Evolutionary conservation across 2,797 vertebrate species (phyloP).

Genomic region (Girardinus metallicus): DNA sequence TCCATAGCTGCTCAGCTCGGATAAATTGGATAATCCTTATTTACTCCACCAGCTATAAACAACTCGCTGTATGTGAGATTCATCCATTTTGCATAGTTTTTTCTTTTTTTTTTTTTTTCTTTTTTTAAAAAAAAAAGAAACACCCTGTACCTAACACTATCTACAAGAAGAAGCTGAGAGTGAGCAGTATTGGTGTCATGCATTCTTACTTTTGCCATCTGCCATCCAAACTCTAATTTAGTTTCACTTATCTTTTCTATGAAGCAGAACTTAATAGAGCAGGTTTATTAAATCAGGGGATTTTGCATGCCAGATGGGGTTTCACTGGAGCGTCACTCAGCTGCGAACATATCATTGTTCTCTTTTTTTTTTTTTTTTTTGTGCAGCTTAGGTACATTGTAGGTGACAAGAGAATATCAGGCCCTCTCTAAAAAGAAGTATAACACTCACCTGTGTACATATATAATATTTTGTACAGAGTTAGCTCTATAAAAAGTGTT

Average conservation of each 20-base stretch:
- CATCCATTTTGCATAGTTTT: conserved; percentile 23
- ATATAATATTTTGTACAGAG: background rate
- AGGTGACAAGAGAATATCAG: conserved; percentile 8
- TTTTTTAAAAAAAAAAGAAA: conserved; percentile 4
- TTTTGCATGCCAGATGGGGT: conserved; percentile 66
- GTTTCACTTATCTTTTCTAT: conserved; percentile 76
- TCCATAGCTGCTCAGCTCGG: conserved; percentile 33
- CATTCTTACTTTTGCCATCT: conserved; percentile 74
- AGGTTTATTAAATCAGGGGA: conserved; percentile 74
- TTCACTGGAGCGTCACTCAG: conserved; percentile 51
- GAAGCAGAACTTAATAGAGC: conserved; percentile 73
- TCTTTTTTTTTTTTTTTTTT: conserved; percentile 25
- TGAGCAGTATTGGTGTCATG: conserved; percentile 43
- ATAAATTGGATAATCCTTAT: conserved; percentile 32
- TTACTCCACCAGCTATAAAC: conserved; percentile 25
- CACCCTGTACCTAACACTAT: conserved; percentile 28
- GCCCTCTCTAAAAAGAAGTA: background rate
- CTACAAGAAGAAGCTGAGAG: conserved; percentile 32
- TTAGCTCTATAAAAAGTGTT: background rate
- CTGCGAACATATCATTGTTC: conserved; percentile 42
- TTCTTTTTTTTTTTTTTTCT: conserved; percentile 28
- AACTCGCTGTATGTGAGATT: conserved; percentile 44
- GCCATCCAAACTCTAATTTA: conserved; percentile 78
- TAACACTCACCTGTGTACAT: background rate
- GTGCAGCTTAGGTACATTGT: conserved; percentile 33